phyloP scores from a whole-genome alignment of 1,140 invertebrate species.

The Spodoptera litura region DNA sequence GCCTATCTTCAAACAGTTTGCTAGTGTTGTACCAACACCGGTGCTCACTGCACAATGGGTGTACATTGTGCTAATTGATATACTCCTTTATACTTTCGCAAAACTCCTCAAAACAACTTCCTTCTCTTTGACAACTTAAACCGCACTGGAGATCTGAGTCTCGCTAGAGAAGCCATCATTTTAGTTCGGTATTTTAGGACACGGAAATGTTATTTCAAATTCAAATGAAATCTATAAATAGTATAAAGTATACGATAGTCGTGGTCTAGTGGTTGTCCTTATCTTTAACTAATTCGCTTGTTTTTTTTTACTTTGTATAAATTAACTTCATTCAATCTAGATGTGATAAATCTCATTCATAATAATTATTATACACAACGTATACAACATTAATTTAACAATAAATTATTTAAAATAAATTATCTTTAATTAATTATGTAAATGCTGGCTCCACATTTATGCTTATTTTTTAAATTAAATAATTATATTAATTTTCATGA shows the following conservation, averaged over 20 bases:
- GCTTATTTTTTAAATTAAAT: too few relatives aligned
- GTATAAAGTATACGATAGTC: not conserved
- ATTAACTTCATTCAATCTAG: not conserved
- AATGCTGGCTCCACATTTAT: too few relatives aligned
- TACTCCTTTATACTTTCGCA: slow-evolving; percentile 59
- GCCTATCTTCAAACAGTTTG: slow-evolving; percentile 27
- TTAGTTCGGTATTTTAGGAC: not conserved
- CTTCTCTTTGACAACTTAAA: slow-evolving; percentile 73
- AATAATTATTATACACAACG: too few relatives aligned
- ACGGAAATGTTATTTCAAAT: not conserved
- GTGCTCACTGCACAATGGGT: slow-evolving; percentile 56
- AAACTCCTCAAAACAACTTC: slow-evolving; percentile 73
- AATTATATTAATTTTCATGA: too few relatives aligned
- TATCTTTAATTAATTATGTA: too few relatives aligned
- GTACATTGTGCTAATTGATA: slow-evolving; percentile 64
- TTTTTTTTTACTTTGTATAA: not conserved
- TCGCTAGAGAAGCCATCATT: slow-evolving; percentile 16
- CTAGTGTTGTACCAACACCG: slow-evolving; percentile 75
- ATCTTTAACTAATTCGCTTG: not conserved
- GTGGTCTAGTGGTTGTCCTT: not conserved
- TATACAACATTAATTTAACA: too few relatives aligned
- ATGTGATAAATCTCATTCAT: too few relatives aligned
- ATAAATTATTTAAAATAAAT: too few relatives aligned
- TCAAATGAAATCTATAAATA: not conserved
- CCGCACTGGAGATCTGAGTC: slow-evolving; percentile 56